These are phyloP conservation scores for Limanda limanda DNA, from an alignment of 2,113 vertebrate genomes.

Conservation along the genomic window DNA sequence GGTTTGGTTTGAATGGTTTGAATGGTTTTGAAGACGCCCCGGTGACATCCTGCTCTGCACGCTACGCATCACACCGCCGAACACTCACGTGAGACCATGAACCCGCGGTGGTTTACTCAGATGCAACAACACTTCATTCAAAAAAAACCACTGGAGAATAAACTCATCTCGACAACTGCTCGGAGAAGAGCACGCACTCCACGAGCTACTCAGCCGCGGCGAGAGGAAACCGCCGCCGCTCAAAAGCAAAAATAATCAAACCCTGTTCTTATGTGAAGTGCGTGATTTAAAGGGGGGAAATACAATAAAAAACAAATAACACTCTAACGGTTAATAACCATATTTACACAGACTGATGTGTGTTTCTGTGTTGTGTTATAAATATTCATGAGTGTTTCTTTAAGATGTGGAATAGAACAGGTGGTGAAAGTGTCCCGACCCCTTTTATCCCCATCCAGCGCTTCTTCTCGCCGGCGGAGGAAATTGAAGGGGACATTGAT, in stretches of 20 bases:
- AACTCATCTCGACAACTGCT: not conserved
- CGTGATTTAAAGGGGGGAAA: not conserved
- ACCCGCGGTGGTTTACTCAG: not conserved
- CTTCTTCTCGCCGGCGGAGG: not conserved
- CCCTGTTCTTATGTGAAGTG: not conserved
- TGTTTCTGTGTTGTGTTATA: no score
- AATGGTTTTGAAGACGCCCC: not conserved
- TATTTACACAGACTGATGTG: no score
- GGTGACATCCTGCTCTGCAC: not conserved
- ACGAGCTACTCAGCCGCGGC: no score
- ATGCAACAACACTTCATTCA: not conserved
- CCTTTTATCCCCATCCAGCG: no score
- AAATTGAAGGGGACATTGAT: constrained; percentile 12
- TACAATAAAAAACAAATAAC: not conserved
- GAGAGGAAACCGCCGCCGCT: not conserved
- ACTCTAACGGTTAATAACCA: not conserved
- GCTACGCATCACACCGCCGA: not conserved
- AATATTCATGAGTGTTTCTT: no score
- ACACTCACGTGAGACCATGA: not conserved
- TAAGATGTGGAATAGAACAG: no score
- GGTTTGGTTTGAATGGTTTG: not conserved
- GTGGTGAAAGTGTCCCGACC: no score
- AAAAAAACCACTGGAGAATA: not conserved
- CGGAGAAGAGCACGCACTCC: not conserved
- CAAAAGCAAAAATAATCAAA: not conserved